Percentiles rank a stretch among this genome's conserved stretches.
Conservation (phyloP, 2,113 vertebrate genomes). For the Oncorhynchus clarkii region DNA sequence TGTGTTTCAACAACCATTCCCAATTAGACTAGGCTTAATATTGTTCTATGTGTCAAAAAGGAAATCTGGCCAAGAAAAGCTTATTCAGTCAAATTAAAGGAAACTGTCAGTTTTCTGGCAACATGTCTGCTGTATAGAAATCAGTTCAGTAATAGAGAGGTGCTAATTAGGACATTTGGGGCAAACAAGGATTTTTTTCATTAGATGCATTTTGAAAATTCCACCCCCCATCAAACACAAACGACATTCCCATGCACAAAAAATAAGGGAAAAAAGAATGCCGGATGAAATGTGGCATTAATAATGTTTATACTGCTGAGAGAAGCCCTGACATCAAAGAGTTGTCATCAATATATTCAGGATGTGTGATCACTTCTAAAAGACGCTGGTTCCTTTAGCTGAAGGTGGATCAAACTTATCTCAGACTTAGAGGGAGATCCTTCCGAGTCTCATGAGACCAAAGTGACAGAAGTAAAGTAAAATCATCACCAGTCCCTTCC, state of each 20-base stretch:
- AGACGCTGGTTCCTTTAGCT: neutral
- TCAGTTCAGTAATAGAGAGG: neutral
- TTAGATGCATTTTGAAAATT: neutral
- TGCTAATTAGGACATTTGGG: neutral
- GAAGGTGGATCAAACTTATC: conserved; percentile 1
- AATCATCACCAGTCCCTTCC: conserved; percentile 9
- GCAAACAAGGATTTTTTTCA: neutral
- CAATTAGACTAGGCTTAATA: neutral
- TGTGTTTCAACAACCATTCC: no score
- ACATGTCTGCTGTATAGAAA: neutral
- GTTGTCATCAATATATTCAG: conserved; percentile 12
- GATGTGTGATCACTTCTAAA: conserved; percentile 3
- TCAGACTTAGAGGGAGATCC: conserved; percentile 1
- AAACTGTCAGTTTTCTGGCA: neutral
- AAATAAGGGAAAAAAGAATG: neutral
- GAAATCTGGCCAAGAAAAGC: neutral
- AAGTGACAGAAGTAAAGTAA: conserved; percentile 30
- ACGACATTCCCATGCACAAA: neutral
- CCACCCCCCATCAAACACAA: neutral
- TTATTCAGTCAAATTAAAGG: neutral
- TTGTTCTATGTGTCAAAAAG: neutral
- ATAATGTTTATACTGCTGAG: conserved; percentile 3
- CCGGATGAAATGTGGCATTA: conserved; percentile 7
- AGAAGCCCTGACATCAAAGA: neutral
- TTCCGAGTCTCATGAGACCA: neutral